Conservation (phyloP, 2,797 vertebrate genomes). For the Tokudaia muenninki region DNA sequence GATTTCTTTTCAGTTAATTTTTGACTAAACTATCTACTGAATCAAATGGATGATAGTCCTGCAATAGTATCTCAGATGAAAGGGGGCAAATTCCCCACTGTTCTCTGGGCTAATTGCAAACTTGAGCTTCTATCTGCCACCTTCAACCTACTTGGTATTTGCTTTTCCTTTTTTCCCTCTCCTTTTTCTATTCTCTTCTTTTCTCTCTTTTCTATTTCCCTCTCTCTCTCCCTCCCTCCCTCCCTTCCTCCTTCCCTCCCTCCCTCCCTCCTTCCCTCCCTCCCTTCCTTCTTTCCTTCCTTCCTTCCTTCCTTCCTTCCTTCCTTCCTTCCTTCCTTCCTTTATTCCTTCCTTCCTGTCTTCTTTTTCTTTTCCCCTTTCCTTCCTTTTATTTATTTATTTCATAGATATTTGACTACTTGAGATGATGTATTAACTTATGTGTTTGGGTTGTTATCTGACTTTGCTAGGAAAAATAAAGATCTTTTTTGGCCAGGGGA, state of each 20-base stretch:
- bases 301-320: too few species aligned
- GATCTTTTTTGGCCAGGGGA: not conserved
- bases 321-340: accelerated
- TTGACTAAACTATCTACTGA: not conserved
- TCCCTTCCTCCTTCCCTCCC: accelerated
- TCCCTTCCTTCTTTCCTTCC: too few species aligned
- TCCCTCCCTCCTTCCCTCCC: not conserved
- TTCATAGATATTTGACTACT: conserved; percentile 4
- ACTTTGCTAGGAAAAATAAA: conserved; percentile 44
- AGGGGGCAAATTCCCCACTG: not conserved
- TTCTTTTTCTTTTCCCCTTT: not conserved
- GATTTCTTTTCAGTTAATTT: conserved; percentile 38
- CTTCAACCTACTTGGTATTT: not conserved
- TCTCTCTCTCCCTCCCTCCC: too few species aligned
- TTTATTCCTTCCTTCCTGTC: too few species aligned
- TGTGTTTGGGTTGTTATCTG: conserved; percentile 24
- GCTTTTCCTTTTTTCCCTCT: not conserved
- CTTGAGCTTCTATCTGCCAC: not conserved
- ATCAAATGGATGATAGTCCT: not conserved
- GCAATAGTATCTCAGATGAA: not conserved
- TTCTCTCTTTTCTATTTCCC: too few species aligned
- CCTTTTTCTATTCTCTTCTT: too few species aligned
- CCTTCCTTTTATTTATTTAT: not conserved
- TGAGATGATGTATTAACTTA: not conserved
- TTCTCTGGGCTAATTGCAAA: not conserved